phyloP scores from a whole-genome alignment of 2,797 vertebrate species.

The Syncerus caffer region DNA sequence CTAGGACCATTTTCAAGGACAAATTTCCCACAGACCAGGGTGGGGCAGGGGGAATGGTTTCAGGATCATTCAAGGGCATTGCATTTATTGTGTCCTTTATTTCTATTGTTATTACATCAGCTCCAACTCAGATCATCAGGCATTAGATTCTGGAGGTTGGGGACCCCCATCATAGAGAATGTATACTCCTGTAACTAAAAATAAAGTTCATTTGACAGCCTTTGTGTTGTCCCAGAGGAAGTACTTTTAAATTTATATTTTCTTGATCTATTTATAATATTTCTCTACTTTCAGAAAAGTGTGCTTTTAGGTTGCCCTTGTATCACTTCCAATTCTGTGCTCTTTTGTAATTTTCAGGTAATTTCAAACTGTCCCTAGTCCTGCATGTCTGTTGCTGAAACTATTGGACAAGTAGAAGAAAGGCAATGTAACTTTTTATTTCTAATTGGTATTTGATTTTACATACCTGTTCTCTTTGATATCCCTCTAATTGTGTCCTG shows the following conservation, averaged over 20 bases:
- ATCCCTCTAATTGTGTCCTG: neutral
- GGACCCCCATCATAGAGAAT: neutral
- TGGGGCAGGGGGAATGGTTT: neutral
- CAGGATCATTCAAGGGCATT: neutral
- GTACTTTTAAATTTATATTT: neutral
- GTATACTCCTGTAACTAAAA: neutral
- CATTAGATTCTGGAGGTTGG: neutral
- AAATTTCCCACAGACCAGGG: neutral
- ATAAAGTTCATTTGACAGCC: neutral
- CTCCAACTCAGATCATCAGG: neutral
- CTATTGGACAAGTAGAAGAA: neutral
- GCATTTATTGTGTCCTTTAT: neutral
- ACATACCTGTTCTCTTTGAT: constrained; percentile 17
- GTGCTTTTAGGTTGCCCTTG: neutral
- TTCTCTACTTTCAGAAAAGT: neutral
- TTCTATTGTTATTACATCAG: neutral
- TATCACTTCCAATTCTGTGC: neutral
- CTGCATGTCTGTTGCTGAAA: neutral
- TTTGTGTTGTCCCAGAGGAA: neutral
- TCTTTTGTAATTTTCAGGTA: neutral
- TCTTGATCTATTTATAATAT: neutral
- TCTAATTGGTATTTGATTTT: constrained; percentile 32
- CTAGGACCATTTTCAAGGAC: neutral
- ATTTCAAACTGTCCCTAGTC: neutral
- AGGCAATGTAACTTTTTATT: neutral